These are phyloP conservation scores for Verasper variegatus DNA, from an alignment of 2,113 vertebrate species.

Conservation along the genomic window DNA sequence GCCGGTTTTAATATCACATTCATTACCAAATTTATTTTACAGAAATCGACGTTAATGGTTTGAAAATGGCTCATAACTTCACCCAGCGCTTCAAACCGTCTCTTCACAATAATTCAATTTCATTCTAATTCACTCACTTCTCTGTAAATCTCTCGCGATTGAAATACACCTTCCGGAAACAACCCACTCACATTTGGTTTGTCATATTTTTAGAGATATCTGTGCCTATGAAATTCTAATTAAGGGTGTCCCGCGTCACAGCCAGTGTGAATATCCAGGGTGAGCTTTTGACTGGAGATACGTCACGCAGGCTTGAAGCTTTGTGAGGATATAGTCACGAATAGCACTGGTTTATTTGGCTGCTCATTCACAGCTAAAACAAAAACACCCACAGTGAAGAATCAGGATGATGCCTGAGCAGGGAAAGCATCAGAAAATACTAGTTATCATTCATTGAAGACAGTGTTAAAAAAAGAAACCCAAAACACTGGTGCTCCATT, in stretches of 20 bases:
- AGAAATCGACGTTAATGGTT: no score
- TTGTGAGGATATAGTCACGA: constrained; percentile 32
- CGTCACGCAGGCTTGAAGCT: constrained; percentile 11
- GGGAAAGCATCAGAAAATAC: neutral
- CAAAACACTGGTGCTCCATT: constrained; percentile 1
- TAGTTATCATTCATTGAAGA: no score
- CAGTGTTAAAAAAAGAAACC: constrained; percentile 13
- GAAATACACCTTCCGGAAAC: neutral
- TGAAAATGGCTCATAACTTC: no score
- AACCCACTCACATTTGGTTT: constrained; percentile 6
- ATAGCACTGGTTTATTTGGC: constrained; percentile 24
- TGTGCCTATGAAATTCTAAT: constrained; percentile 12
- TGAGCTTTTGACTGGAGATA: constrained; percentile 10
- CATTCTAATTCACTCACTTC: no score
- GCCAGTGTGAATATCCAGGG: constrained; percentile 3
- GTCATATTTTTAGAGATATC: constrained; percentile 2
- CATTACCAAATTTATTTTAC: no score
- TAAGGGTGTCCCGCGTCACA: constrained; percentile 20
- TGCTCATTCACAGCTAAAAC: no score
- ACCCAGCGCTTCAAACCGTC: no score
- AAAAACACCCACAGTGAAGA: constrained; percentile 2
- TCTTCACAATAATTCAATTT: no score
- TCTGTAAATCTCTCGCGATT: neutral
- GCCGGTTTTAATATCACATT: no score
- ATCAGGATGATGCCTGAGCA: constrained; percentile 35